Percentiles rank a stretch among this genome's conserved stretches.
These are phyloP conservation scores for Pycnonotus jocosus DNA, from an alignment of 2,113 vertebrate species.

Conservation along the genomic window DNA sequence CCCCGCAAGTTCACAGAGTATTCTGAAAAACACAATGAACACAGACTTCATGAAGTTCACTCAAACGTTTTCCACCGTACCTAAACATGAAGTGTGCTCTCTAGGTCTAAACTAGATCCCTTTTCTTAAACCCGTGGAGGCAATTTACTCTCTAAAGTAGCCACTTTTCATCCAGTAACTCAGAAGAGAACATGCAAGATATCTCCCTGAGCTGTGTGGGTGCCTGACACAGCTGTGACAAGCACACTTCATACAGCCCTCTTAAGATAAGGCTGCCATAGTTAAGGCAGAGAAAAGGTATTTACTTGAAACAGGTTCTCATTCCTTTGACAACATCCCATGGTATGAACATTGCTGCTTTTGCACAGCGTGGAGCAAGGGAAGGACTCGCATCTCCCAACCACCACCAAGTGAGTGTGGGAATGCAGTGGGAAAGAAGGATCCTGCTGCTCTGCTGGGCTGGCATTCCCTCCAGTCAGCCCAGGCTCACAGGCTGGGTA, in stretches of 20 bases:
- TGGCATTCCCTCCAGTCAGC: background rate
- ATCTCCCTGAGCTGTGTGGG: background rate
- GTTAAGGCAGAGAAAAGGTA: background rate
- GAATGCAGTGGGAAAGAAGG: background rate
- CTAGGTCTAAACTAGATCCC: background rate
- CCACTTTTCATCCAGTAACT: background rate
- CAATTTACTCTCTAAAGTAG: background rate
- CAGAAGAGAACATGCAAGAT: background rate
- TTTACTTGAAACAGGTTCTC: background rate
- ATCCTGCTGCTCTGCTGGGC: fast-evolving
- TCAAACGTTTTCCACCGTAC: background rate
- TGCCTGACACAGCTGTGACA: background rate
- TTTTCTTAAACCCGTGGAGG: background rate
- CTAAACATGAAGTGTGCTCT: background rate
- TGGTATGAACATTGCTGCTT: background rate
- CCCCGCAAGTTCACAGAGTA: background rate
- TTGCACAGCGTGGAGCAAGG: background rate
- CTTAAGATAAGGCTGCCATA: background rate
- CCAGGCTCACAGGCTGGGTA: background rate
- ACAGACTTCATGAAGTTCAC: background rate
- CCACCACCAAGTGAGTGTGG: fast-evolving
- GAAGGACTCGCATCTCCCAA: background rate
- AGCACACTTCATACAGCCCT: background rate
- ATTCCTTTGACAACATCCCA: background rate
- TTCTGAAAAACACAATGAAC: background rate